A percentile compares a stretch with the other conserved stretches of the same genome.
Conservation (phyloP, 2,888 invertebrate genomes). For the Nomada lathburiana region DNA sequence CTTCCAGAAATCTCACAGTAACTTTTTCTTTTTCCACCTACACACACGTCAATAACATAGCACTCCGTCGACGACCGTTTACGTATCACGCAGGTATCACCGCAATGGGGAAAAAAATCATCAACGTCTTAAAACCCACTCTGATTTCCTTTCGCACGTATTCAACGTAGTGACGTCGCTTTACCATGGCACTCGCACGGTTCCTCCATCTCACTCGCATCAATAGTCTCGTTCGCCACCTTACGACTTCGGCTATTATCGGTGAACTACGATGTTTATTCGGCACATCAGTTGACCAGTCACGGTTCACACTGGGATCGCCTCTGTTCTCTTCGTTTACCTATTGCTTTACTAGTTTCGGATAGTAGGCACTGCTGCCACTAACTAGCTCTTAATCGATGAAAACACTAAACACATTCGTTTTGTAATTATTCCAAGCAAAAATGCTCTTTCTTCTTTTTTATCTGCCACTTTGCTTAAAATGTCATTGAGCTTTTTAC, state of each 20-base stretch:
- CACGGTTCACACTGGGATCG: slow-evolving; percentile 72
- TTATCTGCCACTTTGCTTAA: neutral
- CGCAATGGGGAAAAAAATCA: slow-evolving; percentile 39
- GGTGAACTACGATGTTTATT: slow-evolving; percentile 81
- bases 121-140: slow-evolving; percentile 70
- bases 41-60: slow-evolving; percentile 5
- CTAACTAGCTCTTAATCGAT: neutral
- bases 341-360: slow-evolving; percentile 29
- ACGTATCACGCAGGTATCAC: slow-evolving; percentile 17
- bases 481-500: neutral
- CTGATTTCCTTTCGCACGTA: slow-evolving; percentile 77
- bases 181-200: slow-evolving; percentile 85
- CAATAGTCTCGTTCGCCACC: slow-evolving; percentile 73
- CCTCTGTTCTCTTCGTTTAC: slow-evolving; percentile 61
- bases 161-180: slow-evolving; percentile 77
- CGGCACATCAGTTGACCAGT: slow-evolving; percentile 76
- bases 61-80: slow-evolving; percentile 17
- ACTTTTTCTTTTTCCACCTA: slow-evolving; percentile 21
- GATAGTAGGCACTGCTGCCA: slow-evolving; percentile 9
- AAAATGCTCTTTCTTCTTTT: neutral
- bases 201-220: slow-evolving; percentile 64
- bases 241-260: slow-evolving; percentile 80
- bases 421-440: neutral
- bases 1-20: slow-evolving; percentile 24
- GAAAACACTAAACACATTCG: neutral